Base-by-base conservation (phyloP, 2,797 vertebrate species). In the Pseudomugil gertrudae region DNA sequence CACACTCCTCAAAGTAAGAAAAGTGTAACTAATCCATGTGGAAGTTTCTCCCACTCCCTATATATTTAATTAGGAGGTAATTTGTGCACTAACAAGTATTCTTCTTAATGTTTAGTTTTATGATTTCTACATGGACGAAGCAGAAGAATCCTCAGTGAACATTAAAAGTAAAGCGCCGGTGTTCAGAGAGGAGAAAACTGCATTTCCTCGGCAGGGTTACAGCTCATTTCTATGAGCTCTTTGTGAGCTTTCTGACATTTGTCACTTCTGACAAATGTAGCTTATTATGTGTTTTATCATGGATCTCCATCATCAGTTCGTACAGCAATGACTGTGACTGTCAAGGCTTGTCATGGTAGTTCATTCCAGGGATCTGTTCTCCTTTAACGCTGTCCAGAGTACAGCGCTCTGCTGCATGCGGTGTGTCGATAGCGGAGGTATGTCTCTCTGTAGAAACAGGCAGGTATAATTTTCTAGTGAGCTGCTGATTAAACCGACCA, bases 401-500 rank as follows among this genome's bases (percentile, higher is more conserved):
- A 0, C 65, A 7, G 69, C 9, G n/a, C 50, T 50, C 32, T n/a
- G 52, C 69, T 32, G 43, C 2, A n/a, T 57, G 70, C 72, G 17
- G 57, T 26, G 73, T 33, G 76, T 36, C 40, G 54, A 77, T 78
- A 74, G 78, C 54, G 62, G 67, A 60, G 66, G 47, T 68, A 59
- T 78, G 38, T 63, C 43, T 51, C 70, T 71, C 73, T 36, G 55
- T 56, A 76, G 73, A 82, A 88, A 79, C 84, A 80, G 62, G 59
- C 86, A 89, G 88, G 78, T 89, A 80, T 82, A 70, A 84, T 84
- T 87, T 83, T 72, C 36, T 36, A 21, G 66, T 11, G 72, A 72
- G 68, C 66, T 29, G 70, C 83, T 87, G 89, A 91, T 90, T 90
- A 81, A 80, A 86, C 78, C 67, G 74, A 84, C 71, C 74, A 84